Evolutionary conservation across 1,140 invertebrate genomes (phyloP), one percentile per base, ranked within the genome.

Genomic region (Musca domestica): DNA sequence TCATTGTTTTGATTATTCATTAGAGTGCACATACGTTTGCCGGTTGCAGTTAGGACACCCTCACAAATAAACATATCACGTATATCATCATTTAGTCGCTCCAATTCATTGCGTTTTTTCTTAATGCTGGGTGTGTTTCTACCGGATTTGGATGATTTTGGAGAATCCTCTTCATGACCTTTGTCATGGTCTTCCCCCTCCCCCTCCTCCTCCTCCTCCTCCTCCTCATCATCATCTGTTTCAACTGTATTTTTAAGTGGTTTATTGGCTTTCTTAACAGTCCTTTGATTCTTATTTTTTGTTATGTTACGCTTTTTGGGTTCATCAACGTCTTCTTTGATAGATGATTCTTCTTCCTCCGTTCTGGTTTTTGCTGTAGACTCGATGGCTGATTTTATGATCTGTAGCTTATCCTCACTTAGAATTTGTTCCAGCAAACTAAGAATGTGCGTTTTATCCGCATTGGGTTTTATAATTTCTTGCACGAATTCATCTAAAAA

Each of bases 51-150:
- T n/a, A 88, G 74, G 2, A 88, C 88, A 5, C 83, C 87, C 14
- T 88, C 82, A 27, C 84, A 80, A 20, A 87, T 87, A 67, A 87
- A 87, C 83, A 86, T 87, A 48, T 88, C 86, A 68, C 86, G 82
- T 68, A 89, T 86, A 71, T 89, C 87, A 23, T 87, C 86, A 54
- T 88, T 88, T 0, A 89, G 76, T 68, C 83, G 82, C 49, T 88
- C 87, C 7, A 89, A 67, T 58, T 88, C 87, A 22, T 71, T 82
- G 15, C 70, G 71, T 63, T 74, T 51, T 34, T 63, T 69, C 27
- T 20, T 2, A 25, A 1, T 30, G 54, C 7, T 41, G 10, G 67
- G 10, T 64, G 41, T 22, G 10, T 66, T 64, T 46, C 48, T 54
- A 0, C 49, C 46, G 14, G 47, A 30, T 30, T 30, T 30, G 9